phyloP scores from a whole-genome alignment of 2,797 vertebrate genomes.

The Syndactyla subalaris region DNA sequence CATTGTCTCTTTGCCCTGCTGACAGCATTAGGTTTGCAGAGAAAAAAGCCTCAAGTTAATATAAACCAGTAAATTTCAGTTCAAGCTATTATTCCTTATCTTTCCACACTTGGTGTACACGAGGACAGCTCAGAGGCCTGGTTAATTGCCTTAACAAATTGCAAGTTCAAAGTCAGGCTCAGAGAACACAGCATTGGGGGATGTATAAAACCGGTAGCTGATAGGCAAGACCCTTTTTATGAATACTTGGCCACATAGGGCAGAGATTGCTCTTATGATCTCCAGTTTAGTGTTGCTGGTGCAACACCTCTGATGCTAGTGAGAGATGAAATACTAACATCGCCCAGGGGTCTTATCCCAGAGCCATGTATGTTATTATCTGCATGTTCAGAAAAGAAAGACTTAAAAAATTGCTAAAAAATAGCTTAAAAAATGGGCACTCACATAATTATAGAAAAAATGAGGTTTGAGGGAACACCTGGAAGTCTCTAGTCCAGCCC shows the following conservation, averaged over 20 bases:
- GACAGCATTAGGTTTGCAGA: not conserved
- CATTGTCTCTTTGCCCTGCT: not conserved
- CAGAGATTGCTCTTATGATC: not conserved
- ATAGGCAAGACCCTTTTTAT: not conserved
- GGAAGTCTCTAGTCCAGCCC: not conserved
- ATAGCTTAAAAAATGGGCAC: not conserved
- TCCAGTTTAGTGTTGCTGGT: not conserved
- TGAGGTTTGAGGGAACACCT: not conserved
- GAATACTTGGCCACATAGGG: not conserved
- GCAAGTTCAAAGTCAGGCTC: not conserved
- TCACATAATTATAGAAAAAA: not conserved
- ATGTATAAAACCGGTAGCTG: not conserved
- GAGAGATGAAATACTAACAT: not conserved
- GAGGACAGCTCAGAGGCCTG: not conserved
- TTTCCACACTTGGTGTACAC: not conserved
- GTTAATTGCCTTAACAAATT: not conserved
- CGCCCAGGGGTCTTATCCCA: not conserved
- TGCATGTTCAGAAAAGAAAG: not conserved
- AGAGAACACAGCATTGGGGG: not conserved
- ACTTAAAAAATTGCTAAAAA: not conserved
- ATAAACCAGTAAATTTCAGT: conserved; percentile 3
- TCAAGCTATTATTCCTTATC: not conserved
- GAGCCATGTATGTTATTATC: not conserved
- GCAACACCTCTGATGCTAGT: not conserved
- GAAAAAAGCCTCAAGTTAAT: not conserved